These are phyloP conservation scores for Stenoptilia bipunctidactyla DNA, from an alignment of 2,888 invertebrate genomes.

Conservation along the genomic window DNA sequence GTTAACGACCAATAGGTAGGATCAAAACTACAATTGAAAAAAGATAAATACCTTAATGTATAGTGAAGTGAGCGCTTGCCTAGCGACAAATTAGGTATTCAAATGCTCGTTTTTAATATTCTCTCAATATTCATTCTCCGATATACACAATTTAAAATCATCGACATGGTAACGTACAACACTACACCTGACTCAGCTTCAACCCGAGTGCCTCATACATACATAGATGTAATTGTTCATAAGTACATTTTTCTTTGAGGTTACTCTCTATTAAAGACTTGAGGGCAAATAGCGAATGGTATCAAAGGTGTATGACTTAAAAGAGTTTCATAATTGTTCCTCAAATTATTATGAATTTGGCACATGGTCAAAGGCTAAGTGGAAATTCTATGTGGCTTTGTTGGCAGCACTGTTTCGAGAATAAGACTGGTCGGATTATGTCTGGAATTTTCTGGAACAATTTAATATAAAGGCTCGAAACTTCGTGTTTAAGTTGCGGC, in stretches of 20 bases:
- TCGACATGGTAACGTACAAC: too few relatives aligned
- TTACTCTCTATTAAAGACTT: conserved; percentile 67
- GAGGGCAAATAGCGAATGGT: conserved; percentile 62
- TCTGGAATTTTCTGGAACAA: not conserved
- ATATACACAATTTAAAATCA: too few relatives aligned
- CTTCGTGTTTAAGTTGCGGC: too few relatives aligned
- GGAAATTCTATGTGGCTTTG: conserved; percentile 11
- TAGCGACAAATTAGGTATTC: too few relatives aligned
- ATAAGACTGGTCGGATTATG: not conserved
- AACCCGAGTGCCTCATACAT: conserved; percentile 58
- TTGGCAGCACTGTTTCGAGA: not conserved
- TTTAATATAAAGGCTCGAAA: too few relatives aligned
- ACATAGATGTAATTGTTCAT: conserved; percentile 67
- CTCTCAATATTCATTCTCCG: too few relatives aligned
- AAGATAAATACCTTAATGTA: too few relatives aligned
- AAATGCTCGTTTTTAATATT: too few relatives aligned
- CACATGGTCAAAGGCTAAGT: conserved; percentile 42
- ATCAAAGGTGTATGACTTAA: conserved; percentile 58
- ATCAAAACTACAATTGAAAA: too few relatives aligned
- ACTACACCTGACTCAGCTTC: conserved; percentile 48
- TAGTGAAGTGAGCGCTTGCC: too few relatives aligned
- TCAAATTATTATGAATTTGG: conserved; percentile 64
- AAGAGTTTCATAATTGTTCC: conserved; percentile 59
- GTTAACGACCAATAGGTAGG: too few relatives aligned
- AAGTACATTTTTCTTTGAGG: conserved; percentile 71